phyloP scores from a whole-genome alignment of 2,888 invertebrate genomes.

The Rotaria magnacalcarata region DNA sequence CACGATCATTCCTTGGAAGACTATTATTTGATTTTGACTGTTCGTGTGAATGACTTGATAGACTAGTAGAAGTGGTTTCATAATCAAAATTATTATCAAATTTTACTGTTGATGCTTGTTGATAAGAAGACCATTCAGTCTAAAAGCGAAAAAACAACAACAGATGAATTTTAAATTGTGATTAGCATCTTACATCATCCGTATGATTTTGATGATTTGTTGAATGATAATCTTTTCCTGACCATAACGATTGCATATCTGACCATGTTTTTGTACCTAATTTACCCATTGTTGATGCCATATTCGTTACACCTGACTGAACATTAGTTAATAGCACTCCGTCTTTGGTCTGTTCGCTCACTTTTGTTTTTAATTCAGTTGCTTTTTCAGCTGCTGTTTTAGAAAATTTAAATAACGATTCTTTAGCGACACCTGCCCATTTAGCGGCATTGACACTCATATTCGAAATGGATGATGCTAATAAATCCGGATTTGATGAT shows the following conservation, averaged over 20 bases:
- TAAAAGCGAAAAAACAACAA: background rate
- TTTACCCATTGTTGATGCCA: constrained; percentile 32
- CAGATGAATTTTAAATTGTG: background rate
- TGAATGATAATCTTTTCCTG: constrained; percentile 53
- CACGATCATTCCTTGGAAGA: background rate
- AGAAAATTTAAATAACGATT: constrained; percentile 49
- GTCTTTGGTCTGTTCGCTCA: constrained; percentile 59
- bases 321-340: constrained; percentile 57
- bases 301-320: constrained; percentile 11
- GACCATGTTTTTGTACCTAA: constrained; percentile 52
- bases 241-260: constrained; percentile 55
- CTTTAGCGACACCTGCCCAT: constrained; percentile 47
- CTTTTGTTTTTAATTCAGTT: constrained; percentile 49
- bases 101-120: background rate
- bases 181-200: background rate
- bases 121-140: background rate
- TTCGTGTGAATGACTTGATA: background rate
- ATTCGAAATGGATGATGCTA: constrained; percentile 33
- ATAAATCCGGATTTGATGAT: background rate
- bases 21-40: background rate
- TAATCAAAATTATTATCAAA: background rate
- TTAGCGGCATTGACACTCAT: constrained; percentile 41
- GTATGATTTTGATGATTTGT: constrained; percentile 45
- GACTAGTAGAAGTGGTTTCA: background rate
- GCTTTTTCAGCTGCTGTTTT: constrained; percentile 49